Evolutionary conservation across 2,113 vertebrate genomes (phyloP).

Genomic region (Cyphomyrus plagiostoma): DNA sequence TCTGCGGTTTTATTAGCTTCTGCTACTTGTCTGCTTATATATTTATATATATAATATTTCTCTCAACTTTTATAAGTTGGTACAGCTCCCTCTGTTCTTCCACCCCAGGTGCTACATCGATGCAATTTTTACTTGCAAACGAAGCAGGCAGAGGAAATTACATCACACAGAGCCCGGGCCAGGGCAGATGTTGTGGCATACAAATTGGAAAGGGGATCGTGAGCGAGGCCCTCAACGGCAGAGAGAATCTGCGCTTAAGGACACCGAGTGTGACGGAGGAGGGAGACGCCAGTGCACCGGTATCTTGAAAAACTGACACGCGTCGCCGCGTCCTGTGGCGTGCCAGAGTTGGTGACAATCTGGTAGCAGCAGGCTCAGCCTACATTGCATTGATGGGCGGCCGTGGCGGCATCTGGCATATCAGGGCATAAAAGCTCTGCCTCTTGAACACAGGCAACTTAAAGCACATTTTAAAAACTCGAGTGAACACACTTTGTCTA

Average conservation of each 20-base stretch:
- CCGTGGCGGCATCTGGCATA: neutral
- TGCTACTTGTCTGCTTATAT: neutral
- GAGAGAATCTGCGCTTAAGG: neutral
- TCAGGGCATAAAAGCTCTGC: neutral
- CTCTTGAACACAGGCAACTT: neutral
- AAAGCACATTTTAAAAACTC: neutral
- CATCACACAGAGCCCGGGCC: neutral
- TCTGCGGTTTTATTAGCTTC: neutral
- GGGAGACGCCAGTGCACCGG: too few relatives aligned
- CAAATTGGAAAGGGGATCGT: neutral
- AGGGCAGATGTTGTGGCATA: neutral
- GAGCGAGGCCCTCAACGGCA: neutral
- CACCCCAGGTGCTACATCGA: neutral
- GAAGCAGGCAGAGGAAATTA: neutral
- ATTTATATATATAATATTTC: too few relatives aligned
- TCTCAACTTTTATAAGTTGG: neutral
- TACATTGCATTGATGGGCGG: neutral
- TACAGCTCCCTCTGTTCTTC: neutral
- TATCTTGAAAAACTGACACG: neutral
- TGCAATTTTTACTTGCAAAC: neutral
- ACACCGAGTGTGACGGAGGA: neutral
- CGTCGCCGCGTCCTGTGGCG: neutral
- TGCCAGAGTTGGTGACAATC: neutral
- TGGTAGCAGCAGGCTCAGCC: neutral
- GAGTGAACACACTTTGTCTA: neutral